These are phyloP conservation scores for Trachelipus rathkii DNA, from an alignment of 1,140 invertebrate genomes.

Conservation along the genomic window DNA sequence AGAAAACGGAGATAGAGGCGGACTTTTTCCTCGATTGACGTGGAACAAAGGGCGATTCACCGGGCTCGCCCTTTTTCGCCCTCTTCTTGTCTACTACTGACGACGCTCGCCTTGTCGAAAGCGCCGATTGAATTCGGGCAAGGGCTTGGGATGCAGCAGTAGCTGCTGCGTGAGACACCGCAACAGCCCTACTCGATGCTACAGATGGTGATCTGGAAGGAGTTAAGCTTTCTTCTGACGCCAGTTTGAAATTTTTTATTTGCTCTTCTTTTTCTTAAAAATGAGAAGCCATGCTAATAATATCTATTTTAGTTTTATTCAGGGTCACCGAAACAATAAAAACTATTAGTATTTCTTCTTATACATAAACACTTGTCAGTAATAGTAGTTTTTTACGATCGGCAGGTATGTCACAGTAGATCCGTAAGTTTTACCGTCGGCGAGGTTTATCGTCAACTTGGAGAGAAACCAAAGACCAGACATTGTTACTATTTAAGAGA, in stretches of 20 bases:
- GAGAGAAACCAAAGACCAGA: constrained; percentile 6
- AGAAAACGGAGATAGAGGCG: constrained; percentile 22
- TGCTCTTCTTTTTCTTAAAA: not conserved
- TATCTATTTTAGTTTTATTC: not conserved
- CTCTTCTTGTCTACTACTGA: not conserved
- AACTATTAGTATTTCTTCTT: not conserved
- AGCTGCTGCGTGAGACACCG: constrained; percentile 26
- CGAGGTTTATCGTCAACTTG: not conserved
- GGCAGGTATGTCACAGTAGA: too few relatives aligned
- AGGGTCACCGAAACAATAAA: not conserved
- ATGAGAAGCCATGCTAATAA: not conserved
- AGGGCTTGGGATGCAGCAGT: constrained; percentile 27
- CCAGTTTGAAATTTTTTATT: not conserved
- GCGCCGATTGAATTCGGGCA: constrained; percentile 18
- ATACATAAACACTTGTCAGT: not conserved
- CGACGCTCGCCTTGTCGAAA: not conserved
- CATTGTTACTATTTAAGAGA: not conserved
- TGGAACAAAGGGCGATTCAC: not conserved
- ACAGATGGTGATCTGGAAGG: constrained; percentile 24
- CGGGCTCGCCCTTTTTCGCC: not conserved
- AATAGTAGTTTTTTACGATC: not conserved
- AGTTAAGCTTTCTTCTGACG: constrained; percentile 21
- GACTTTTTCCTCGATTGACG: constrained; percentile 18
- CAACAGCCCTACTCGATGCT: constrained; percentile 18
- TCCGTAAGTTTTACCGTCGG: too few relatives aligned